A percentile compares a stretch with the other conserved stretches of the same genome.
phyloP scores from a whole-genome alignment of 2,113 vertebrate genomes.

The Tetraodon nigroviridis region DNA sequence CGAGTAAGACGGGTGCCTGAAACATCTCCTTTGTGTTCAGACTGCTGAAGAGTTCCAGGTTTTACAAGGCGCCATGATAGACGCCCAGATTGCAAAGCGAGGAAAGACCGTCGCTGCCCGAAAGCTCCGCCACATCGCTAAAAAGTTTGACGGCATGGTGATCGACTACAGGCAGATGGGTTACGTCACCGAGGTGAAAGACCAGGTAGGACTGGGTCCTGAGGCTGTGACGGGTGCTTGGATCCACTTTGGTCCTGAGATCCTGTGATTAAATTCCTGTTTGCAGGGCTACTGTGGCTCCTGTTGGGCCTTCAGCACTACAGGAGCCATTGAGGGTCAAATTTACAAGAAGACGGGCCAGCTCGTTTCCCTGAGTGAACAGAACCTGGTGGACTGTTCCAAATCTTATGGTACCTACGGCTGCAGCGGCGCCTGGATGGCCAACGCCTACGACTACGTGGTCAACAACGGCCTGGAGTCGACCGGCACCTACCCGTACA shows the following conservation, averaged over 20 bases:
- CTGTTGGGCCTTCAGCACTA: slow-evolving; percentile 81
- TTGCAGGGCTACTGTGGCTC: slow-evolving; percentile 76
- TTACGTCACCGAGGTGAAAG: slow-evolving; percentile 75
- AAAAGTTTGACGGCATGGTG: slow-evolving; percentile 24
- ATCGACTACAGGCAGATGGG: slow-evolving; percentile 73
- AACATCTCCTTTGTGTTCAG: slow-evolving; percentile 33
- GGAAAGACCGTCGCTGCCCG: slow-evolving; percentile 51
- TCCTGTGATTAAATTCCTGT: not conserved
- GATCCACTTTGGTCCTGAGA: not conserved
- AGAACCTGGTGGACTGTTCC: slow-evolving; percentile 78
- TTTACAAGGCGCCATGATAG: slow-evolving; percentile 66
- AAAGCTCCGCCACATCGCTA: slow-evolving; percentile 53
- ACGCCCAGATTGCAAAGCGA: slow-evolving; percentile 38
- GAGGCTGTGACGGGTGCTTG: too few species aligned
- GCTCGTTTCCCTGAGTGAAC: slow-evolving; percentile 74
- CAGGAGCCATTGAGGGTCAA: slow-evolving; percentile 76
- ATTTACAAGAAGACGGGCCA: slow-evolving; percentile 71
- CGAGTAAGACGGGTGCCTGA: not conserved
- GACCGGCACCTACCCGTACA: slow-evolving; percentile 71
- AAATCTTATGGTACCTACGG: slow-evolving; percentile 71
- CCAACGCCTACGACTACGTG: slow-evolving; percentile 75
- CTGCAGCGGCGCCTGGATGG: slow-evolving; percentile 78
- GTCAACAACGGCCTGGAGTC: slow-evolving; percentile 68
- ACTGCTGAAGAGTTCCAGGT: slow-evolving; percentile 62
- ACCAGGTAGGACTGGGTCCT: slow-evolving; percentile 62